Evolutionary conservation across 2,797 vertebrate species (phyloP), one percentile per base, ranked within the genome.

Genomic region (Thaleichthys pacificus): DNA sequence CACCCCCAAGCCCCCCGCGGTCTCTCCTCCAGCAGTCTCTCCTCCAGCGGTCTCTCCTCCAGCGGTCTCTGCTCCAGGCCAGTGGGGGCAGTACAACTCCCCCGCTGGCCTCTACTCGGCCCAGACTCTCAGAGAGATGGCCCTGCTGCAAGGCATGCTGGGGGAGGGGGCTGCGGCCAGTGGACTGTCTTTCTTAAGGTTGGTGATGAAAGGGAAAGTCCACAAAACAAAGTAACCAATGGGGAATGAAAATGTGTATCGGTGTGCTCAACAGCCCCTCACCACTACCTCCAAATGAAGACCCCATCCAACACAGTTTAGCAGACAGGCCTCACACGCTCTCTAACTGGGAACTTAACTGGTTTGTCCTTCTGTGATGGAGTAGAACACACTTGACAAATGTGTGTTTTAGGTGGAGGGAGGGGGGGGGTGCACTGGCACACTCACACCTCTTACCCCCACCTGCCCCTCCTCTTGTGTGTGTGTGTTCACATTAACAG

Each of bases 91-190:
- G 78, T 95, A 96, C 91, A 97, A 95, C 88, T 95, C 93, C 86
- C 94, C 94, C 19, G 90, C 94, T 83, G 91, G 94, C 77, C 92
- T 96, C 85, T 96, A 95, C 87, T 96, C 94, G 1, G 88, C 92
- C 77, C 90, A 96, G 79, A 95, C 93, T 71, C 85, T 96, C 73
- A 92, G 84, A 77, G 95, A 96, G 89, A 95, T 96, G 91, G 88
- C 91, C 89, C 89, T 91, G 86, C 92, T 94, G 91, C 94, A 95
- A 89, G 73, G 80, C 61, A 93, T 91, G 66, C 89, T 91, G 89
- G 89, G 91, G 85, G 91, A 86, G 35, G 77, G 47, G 75, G 51
- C 66, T 56, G 71, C 77, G 26, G 68, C 78, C 54, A 9, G 38
- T 32, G 73, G 77, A 70, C 67, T 76, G 72, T 65, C 83, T 19